Evolutionary conservation across 2,113 vertebrate genomes (phyloP).

Genomic region (Sylvia atricapilla): DNA sequence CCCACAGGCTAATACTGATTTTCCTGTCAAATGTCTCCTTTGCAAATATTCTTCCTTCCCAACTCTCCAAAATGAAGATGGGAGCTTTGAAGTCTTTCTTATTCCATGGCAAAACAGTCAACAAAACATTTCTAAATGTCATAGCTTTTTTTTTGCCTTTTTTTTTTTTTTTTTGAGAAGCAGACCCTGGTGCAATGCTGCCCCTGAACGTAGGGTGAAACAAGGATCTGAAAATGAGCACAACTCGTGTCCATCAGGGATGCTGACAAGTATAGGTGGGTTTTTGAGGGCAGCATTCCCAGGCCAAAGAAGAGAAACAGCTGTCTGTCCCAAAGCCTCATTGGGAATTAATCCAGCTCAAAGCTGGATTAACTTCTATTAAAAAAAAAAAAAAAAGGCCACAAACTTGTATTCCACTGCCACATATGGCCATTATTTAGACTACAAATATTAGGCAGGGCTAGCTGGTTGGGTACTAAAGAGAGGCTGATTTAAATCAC

Average conservation of each 20-base stretch:
- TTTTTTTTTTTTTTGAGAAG: neutral
- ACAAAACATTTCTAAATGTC: slow-evolving; percentile 39
- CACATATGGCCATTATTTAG: slow-evolving; percentile 61
- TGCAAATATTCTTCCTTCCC: slow-evolving; percentile 41
- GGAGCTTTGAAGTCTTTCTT: slow-evolving; percentile 28
- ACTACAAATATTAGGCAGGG: slow-evolving; percentile 47
- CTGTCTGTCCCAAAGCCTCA: slow-evolving; percentile 35
- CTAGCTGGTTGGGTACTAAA: slow-evolving; percentile 11
- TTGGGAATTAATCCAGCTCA: slow-evolving; percentile 54
- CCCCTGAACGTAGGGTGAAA: neutral
- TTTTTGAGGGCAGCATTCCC: slow-evolving; percentile 21
- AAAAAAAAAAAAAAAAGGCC: neutral
- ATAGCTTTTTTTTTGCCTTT: neutral
- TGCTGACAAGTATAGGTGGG: neutral
- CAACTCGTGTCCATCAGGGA: neutral
- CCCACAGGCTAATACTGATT: slow-evolving; percentile 58
- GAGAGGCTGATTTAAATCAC: slow-evolving; percentile 23
- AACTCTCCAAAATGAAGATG: slow-evolving; percentile 41
- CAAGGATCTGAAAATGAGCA: neutral
- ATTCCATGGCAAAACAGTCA: slow-evolving; percentile 19
- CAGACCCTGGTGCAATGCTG: neutral
- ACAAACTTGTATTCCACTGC: slow-evolving; percentile 38
- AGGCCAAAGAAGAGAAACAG: slow-evolving; percentile 21
- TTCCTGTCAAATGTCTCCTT: slow-evolving; percentile 61
- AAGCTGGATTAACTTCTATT: slow-evolving; percentile 42